Evolutionary conservation across 2,113 vertebrate genomes (phyloP), one percentile per base, ranked within the genome.

Genomic region (Ciconia stormi): DNA sequence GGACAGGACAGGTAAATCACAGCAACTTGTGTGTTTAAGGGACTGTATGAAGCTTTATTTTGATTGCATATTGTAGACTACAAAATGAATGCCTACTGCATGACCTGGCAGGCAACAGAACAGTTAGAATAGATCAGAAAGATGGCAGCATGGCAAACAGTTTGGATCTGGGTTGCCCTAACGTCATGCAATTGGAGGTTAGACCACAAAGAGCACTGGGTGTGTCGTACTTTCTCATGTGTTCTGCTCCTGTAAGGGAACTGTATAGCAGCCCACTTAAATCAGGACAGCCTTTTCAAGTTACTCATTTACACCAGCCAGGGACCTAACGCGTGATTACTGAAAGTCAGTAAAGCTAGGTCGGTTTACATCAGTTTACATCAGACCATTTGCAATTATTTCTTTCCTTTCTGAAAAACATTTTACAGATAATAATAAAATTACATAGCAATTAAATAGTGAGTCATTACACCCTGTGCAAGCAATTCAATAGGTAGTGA

Each of bases 371-470:
- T 55, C n/a, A 30, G 72, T 86, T 90, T 95, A 53, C 55, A 92
- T 89, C 77, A 92, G 83, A 82, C 30, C 2, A 0, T 93, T 82
- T 85, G 62, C 70, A 93, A 89, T 79, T 85, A 70, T 85, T 89
- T 77, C 76, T 97, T 96, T 89, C 74, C 73, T 89, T 96, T 93
- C 70, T 82, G 81, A 95, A 96, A 95, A 93, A 61, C 20, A 70
- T 87, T 90, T 94, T 91, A 76, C 32, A 78, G 83, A 87, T 85
- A 85, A 95, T 93, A 95, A 95, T 94, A 89, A 91, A 91, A 96
- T 95, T 85, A 78, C 44, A 79, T 52, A 87, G 70, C 63, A 85
- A 94, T 93, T 95, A 95, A 86, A 23, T 7, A 91, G 49, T 84
- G 89, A 95, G 66, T 82, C 77, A 96, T 94, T 93, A 73, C 36